Base-by-base conservation (phyloP, 2,113 vertebrate genomes). In the Vireo altiloquus region DNA sequence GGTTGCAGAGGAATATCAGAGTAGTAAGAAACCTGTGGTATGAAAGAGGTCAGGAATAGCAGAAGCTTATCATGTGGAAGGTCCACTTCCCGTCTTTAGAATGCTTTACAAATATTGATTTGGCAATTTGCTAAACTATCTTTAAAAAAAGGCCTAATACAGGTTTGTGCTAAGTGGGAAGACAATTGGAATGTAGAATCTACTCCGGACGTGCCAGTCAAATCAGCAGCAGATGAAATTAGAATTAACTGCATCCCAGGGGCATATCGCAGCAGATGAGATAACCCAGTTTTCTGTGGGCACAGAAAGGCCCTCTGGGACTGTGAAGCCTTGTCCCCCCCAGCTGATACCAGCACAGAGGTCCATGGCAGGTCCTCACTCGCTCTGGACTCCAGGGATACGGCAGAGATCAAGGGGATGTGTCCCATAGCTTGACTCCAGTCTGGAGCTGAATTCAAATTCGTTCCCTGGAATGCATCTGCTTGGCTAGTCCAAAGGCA, bases 281-380 rank as follows among this genome's bases (percentile, higher is more conserved):
- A 75, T 35, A 81, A 44, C 15, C 35, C 21, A 13, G 2, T 19
- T 86, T 33, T 2, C 30, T 57, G 8, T 44, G 28, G 10, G 27
- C 30, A 59, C 31, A 71, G 37, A 87, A 64, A 21, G 7, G 15
- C 3, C 11, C 24, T 28, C 33, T 59, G 30, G n/a, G 24, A 10
- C 20, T 64, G 9, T 31, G 31, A 60, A 91, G 46, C 11, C 46
- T 49, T 63, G 18, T 52, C 3, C 9, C 7, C 8, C 5, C 12
- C 39, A 4, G 10, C 19, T 15, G 5, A 10, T 0, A 1, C 9
- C 50, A 75, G 4, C 16, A 20, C 0, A 40, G 57, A 66, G 4
- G 8, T 47, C 64, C 1, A 0, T 25, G n/a, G 18, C 8, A 20
- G 33, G 17, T 79, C 33, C 23, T 39, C 1, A 0, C 35, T 82